These are phyloP conservation scores for Tuberolachnus salignus DNA, from an alignment of 2,888 invertebrate species.

Conservation along the genomic window DNA sequence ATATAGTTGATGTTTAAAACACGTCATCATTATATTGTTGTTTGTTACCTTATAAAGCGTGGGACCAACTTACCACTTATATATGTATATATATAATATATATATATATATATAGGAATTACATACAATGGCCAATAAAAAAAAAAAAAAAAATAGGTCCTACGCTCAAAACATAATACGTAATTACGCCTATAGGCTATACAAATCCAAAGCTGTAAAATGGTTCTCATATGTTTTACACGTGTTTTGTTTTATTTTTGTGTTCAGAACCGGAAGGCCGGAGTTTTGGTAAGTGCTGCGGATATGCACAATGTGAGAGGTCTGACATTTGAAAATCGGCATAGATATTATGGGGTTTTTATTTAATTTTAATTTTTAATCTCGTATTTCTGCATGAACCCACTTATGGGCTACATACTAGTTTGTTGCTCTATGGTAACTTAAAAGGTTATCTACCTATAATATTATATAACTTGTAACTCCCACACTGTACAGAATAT, in stretches of 20 bases:
- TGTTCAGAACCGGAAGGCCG: conserved; percentile 56
- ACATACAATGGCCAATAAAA: background rate
- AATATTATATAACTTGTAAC: conserved; percentile 37
- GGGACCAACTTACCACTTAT: conserved; percentile 42
- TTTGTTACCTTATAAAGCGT: conserved; percentile 47
- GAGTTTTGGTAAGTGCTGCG: conserved; percentile 56
- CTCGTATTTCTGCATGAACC: conserved; percentile 56
- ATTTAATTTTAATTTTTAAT: conserved; percentile 49
- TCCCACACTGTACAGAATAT: conserved; percentile 46
- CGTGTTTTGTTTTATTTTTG: conserved; percentile 55
- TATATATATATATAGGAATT: conserved; percentile 29
- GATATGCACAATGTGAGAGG: conserved; percentile 55
- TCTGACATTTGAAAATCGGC: conserved; percentile 52
- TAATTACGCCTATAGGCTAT: too few relatives aligned
- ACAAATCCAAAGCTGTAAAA: conserved; percentile 22
- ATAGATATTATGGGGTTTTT: conserved; percentile 44
- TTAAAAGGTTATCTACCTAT: conserved; percentile 18
- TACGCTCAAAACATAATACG: conserved; percentile 44
- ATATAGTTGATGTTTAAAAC: background rate
- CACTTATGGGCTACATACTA: conserved; percentile 43
- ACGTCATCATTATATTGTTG: background rate
- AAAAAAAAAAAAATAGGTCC: conserved; percentile 29
- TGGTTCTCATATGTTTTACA: conserved; percentile 50
- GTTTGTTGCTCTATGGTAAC: conserved; percentile 42
- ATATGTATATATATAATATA: too few relatives aligned